These are phyloP conservation scores for Ibycter americanus DNA, from an alignment of 2,797 vertebrate genomes.

Conservation along the genomic window DNA sequence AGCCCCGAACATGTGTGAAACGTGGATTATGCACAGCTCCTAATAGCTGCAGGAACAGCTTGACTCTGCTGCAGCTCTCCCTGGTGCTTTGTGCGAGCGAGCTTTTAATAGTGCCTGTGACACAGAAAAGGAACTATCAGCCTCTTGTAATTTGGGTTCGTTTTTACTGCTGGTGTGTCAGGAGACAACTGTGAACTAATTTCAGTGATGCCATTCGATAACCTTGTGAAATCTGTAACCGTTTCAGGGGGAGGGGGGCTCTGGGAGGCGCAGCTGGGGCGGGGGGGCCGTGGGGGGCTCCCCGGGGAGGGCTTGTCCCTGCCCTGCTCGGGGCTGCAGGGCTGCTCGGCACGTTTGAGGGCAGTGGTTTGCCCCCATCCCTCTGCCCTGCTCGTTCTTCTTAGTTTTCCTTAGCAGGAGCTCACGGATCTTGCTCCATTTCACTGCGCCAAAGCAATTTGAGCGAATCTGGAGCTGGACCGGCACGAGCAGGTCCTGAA, in stretches of 20 bases:
- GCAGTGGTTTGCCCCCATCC: background rate
- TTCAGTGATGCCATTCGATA: conserved; percentile 58
- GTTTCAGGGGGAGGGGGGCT: background rate
- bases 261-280: background rate
- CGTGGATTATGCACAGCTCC: conserved; percentile 21
- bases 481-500: background rate
- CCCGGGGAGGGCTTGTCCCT: background rate
- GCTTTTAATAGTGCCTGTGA: conserved; percentile 71
- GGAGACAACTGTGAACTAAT: conserved; percentile 67
- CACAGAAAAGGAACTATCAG: conserved; percentile 67
- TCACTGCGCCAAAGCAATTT: fast-evolving
- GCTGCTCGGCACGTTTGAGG: background rate
- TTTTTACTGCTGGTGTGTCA: conserved; percentile 61
- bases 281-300: background rate
- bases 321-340: background rate
- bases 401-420: background rate
- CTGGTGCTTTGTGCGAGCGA: conserved; percentile 42
- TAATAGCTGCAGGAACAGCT: conserved; percentile 50
- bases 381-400: background rate
- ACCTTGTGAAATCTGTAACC: conserved; percentile 48
- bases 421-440: background rate
- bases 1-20: background rate
- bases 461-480: background rate
- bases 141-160: conserved; percentile 61
- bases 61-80: conserved; percentile 21